These are phyloP conservation scores for Tonatia bakeri DNA, from an alignment of 2,113 vertebrate genomes.

Conservation along the genomic window DNA sequence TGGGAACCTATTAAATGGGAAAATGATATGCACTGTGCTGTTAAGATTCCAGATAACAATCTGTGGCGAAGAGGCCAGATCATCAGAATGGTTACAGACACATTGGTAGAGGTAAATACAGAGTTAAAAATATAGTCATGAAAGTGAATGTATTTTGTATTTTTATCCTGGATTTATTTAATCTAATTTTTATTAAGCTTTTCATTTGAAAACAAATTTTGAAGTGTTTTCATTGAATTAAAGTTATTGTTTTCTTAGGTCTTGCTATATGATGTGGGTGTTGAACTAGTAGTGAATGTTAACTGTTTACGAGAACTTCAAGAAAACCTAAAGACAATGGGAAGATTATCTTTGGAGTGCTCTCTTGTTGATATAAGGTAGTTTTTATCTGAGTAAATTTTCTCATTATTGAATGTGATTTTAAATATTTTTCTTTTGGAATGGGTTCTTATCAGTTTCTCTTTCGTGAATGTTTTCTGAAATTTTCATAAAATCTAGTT, in stretches of 20 bases:
- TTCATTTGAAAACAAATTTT: conserved; percentile 18
- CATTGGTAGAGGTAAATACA: conserved; percentile 85
- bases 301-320: conserved; percentile 84
- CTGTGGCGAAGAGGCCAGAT: conserved; percentile 90
- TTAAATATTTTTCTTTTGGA: conserved; percentile 21
- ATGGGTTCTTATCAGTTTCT: conserved; percentile 27
- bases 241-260: conserved; percentile 82
- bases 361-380: conserved; percentile 90
- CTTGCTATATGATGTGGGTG: conserved; percentile 89
- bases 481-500: conserved; percentile 27
- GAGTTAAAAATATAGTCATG: background rate
- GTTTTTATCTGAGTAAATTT: conserved; percentile 44
- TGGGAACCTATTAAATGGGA: conserved; percentile 82
- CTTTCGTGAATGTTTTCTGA: conserved; percentile 26
- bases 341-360: conserved; percentile 86
- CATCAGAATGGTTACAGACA: conserved; percentile 79
- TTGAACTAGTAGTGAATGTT: conserved; percentile 79
- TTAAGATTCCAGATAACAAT: conserved; percentile 78
- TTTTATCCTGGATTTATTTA: background rate
- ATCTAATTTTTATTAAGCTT: background rate
- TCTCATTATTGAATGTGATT: conserved; percentile 38
- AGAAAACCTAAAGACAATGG: conserved; percentile 76
- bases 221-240: background rate
- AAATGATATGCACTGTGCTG: conserved; percentile 87
- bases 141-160: conserved; percentile 1